Evolutionary conservation across 2,113 vertebrate genomes (phyloP), one percentile per base, ranked within the genome.

Genomic region (Hyperopisus bebe): DNA sequence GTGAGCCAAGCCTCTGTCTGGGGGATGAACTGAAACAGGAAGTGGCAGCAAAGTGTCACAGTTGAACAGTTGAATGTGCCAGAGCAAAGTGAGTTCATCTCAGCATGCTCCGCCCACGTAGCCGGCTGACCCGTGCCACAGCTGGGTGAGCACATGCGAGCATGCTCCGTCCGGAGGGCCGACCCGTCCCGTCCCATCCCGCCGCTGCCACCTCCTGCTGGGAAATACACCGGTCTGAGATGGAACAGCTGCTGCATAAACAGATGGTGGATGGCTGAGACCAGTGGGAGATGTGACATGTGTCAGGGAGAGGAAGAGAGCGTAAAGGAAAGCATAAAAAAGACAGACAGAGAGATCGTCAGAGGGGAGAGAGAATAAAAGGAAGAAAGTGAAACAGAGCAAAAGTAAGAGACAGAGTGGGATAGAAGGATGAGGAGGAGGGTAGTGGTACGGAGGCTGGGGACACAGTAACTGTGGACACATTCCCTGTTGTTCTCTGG

Each of bases 31-130:
- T 24, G 70, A 46, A 82, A 51, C 47, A 88, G 55, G 87, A 66
- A 44, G 55, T 58, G 39, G 87, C 87, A 88, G 87, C 31, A 21
- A 31, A 80, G 74, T 80, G 74, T 80, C 74, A 80, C 82, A 84
- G 17, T 39, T 10, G 80, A 77, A 77, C 44, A 84, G 17, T 39
- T 4, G 82, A 80, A 15, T 80, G 74, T 35, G n/a, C n/a, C 70
- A 48, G 44, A 47, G 35, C 31, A 27, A 24, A 21, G 74, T 24
- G 21, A 51, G 46, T 19, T 42, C n/a, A 89, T 89, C 35, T 83
- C 7, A 24, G 70, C 35, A 27, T 3, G 74, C 74, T 50, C 62
- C 42, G 27, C 44, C 44, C 39, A 84, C 82, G n/a, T 8, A 84
- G 82, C 82, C 42, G 10, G 9, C 44, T 42, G 39, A 42, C 74